Conservation (phyloP, 2,797 vertebrate genomes). For the Paguma larvata region DNA sequence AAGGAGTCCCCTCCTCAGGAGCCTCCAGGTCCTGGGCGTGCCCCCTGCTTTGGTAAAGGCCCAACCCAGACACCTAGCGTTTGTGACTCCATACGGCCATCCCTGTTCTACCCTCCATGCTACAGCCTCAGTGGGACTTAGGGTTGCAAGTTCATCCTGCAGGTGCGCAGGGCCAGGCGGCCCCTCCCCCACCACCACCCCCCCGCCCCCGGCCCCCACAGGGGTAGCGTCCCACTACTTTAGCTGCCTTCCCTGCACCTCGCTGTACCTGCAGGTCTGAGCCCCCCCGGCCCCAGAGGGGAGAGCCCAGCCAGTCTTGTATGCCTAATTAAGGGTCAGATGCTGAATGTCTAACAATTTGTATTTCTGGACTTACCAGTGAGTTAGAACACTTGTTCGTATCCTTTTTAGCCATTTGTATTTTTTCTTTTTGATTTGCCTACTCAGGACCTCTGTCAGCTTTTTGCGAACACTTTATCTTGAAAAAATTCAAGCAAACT, state of each 20-base stretch:
- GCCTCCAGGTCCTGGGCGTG: not conserved
- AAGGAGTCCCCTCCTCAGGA: not conserved
- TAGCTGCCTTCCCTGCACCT: not conserved
- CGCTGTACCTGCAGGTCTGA: not conserved
- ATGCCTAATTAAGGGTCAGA: not conserved
- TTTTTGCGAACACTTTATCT: not conserved
- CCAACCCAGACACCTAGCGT: not conserved
- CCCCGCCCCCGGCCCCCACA: not conserved
- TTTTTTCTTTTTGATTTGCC: not conserved
- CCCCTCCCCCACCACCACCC: not conserved
- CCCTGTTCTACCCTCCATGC: fast-evolving
- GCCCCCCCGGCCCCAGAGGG: not conserved
- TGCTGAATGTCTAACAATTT: not conserved
- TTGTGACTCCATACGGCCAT: too few relatives aligned
- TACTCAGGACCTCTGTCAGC: not conserved
- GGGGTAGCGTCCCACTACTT: not conserved
- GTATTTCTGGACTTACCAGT: not conserved
- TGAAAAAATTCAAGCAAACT: not conserved
- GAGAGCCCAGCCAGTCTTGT: not conserved
- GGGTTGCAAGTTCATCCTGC: not conserved
- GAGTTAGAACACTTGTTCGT: not conserved
- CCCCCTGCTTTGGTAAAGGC: not conserved
- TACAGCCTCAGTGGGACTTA: too few relatives aligned
- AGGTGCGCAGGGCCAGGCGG: not conserved
- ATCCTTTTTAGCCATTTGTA: not conserved